phyloP scores from a whole-genome alignment of 2,888 invertebrate species.

The Rhagonycha lutea region DNA sequence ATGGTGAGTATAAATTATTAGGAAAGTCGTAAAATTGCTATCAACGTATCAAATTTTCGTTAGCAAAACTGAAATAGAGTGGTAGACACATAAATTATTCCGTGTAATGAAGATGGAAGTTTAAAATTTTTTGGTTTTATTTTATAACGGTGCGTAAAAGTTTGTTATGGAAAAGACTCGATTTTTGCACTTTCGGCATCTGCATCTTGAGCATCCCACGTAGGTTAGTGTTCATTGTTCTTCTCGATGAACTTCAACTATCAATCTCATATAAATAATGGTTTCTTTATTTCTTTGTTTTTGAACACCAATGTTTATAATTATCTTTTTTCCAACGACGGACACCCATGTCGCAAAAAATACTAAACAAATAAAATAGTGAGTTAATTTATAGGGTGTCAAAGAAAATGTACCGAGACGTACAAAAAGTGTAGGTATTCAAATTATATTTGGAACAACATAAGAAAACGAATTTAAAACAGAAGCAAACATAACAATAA shows the following conservation, averaged over 20 bases:
- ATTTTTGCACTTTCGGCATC: neutral
- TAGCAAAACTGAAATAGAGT: neutral
- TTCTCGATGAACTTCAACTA: neutral
- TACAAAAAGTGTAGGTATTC: conserved; percentile 19
- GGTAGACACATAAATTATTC: neutral
- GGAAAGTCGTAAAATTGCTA: neutral
- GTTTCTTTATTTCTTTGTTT: neutral
- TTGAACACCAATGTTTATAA: neutral
- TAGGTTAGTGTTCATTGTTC: neutral
- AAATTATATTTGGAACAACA: conserved; percentile 25
- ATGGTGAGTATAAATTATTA: neutral
- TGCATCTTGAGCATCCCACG: neutral
- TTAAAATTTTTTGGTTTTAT: neutral
- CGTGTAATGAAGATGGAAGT: neutral
- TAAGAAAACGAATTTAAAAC: conserved; percentile 20
- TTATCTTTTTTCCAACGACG: neutral
- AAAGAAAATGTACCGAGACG: conserved; percentile 12
- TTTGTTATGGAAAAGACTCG: neutral
- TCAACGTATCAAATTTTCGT: neutral
- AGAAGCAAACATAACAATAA: conserved; percentile 45
- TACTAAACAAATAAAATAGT: neutral
- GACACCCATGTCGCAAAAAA: neutral
- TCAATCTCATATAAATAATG: neutral
- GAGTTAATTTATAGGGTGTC: conserved; percentile 19
- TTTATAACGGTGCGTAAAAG: neutral